A percentile compares a stretch with the other conserved stretches of the same genome.
Conservation (phyloP, 2,113 vertebrate species). For the Sinocyclocheilus maitianheensis region DNA sequence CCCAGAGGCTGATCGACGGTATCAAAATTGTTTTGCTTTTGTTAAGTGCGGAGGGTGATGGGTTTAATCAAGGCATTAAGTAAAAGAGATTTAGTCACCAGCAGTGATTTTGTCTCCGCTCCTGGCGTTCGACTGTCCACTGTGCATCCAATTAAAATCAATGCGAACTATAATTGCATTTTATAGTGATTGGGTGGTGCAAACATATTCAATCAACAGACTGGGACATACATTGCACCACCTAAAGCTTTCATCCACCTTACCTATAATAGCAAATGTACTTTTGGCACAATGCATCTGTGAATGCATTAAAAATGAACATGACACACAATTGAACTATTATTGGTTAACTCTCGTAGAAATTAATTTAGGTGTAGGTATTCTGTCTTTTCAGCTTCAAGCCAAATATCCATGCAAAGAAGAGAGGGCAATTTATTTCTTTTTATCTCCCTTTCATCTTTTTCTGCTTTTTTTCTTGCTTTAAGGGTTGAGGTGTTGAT, state of each 20-base stretch:
- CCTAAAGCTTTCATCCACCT: constrained; percentile 8
- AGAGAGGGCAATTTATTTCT: constrained; percentile 15
- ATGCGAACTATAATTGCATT: constrained; percentile 50
- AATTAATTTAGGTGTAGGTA: neutral
- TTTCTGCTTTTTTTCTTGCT: neutral
- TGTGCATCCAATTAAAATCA: constrained; percentile 44
- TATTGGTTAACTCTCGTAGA: constrained; percentile 8
- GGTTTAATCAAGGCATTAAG: constrained; percentile 58
- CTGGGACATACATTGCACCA: neutral
- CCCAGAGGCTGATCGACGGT: constrained; percentile 43
- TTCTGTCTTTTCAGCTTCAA: neutral
- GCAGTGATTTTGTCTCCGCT: constrained; percentile 49
- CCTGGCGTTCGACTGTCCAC: constrained; percentile 39
- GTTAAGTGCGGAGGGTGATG: constrained; percentile 49
- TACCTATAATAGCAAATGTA: neutral
- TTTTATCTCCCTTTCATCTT: constrained; percentile 20
- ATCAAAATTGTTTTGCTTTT: constrained; percentile 58
- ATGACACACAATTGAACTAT: constrained; percentile 1
- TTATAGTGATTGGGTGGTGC: constrained; percentile 49
- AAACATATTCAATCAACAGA: constrained; percentile 49
- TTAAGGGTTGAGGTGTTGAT: constrained; percentile 10
- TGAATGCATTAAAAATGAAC: constrained; percentile 20
- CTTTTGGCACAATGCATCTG: neutral
- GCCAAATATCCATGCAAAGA: neutral
- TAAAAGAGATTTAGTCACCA: constrained; percentile 44